Evolutionary conservation across 2,797 vertebrate genomes (phyloP), one percentile per base, ranked within the genome.

Genomic region (Coregonus suidteri): DNA sequence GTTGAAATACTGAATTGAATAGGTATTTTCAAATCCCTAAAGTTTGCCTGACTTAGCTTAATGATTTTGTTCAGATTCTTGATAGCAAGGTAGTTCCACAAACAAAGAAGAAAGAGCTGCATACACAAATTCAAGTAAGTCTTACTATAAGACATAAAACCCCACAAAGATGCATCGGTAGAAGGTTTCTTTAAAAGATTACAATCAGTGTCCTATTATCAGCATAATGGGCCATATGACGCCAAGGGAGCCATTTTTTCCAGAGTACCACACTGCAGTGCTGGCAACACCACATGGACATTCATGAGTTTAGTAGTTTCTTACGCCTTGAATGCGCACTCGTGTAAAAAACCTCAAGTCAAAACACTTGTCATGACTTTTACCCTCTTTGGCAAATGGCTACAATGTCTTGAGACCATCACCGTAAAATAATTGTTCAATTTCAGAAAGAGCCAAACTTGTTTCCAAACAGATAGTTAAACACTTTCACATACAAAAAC

Each of bases 71-170:
- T 86, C 82, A 91, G 83, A 92, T 91, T 91, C 87, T 79, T 64
- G 76, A 85, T 89, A 90, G 89, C 89, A 87, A 93, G 89, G 88
- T 89, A 88, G 88, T 92, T 94, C 92, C 87, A 91, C 90, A 89
- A 91, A 88, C 85, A 89, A 90, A 93, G 88, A 92, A 93, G 84
- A 93, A 30, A 94, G 91, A 77, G 88, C 91, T 93, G 93, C 92
- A 93, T 92, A 92, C 87, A 91, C 87, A 93, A 88, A 90, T 94
- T 94, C 91, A 95, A 95, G 93, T 93, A 94, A 93, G 95, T 95
- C 95, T 95, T 95, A 95, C 82, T 95, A 93, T 95, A 95, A 95
- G 95, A 95, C 95, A 95, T 94, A 94, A 91, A 92, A 86, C 87
- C 89, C 88, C 87, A 85, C 86, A 88, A 86, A 78, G 81, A 92